Conservation (phyloP, 2,797 vertebrate genomes). For the Synanceia verrucosa region DNA sequence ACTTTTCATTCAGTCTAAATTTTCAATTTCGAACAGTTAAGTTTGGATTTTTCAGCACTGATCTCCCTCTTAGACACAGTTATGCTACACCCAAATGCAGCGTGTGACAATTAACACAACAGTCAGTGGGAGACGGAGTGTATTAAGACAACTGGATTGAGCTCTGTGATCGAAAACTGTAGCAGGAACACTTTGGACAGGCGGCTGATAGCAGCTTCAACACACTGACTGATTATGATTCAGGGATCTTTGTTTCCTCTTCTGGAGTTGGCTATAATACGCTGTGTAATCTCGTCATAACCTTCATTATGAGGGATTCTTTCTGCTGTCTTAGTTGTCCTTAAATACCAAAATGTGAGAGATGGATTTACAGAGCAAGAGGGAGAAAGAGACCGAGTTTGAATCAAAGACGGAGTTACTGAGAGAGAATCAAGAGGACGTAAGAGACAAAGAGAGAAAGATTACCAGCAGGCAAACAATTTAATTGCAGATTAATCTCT, state of each 20-base stretch:
- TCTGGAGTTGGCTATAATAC: slow-evolving; percentile 56
- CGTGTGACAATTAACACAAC: slow-evolving; percentile 45
- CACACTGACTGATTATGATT: slow-evolving; percentile 49
- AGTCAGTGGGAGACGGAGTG: slow-evolving; percentile 42
- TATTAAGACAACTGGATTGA: slow-evolving; percentile 55
- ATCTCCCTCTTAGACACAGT: slow-evolving; percentile 47
- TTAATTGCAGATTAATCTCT: slow-evolving; percentile 50
- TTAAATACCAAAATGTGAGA: slow-evolving; percentile 35
- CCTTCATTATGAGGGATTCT: slow-evolving; percentile 36
- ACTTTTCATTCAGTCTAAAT: no score
- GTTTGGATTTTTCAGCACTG: no score
- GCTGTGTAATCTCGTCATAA: slow-evolving; percentile 60
- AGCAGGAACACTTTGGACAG: slow-evolving; percentile 47
- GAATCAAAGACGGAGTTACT: slow-evolving; percentile 22
- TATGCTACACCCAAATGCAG: slow-evolving; percentile 34
- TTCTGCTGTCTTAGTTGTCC: slow-evolving; percentile 26
- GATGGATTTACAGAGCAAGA: slow-evolving; percentile 33
- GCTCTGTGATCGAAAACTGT: slow-evolving; percentile 43
- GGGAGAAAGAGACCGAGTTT: slow-evolving; percentile 2
- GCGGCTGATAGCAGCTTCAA: slow-evolving; percentile 35
- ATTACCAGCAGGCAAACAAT: slow-evolving; percentile 45
- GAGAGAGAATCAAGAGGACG: slow-evolving; percentile 29
- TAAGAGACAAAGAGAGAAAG: slow-evolving; percentile 39
- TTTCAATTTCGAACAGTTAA: no score
- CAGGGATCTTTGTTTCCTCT: slow-evolving; percentile 42